These are phyloP conservation scores for Chionis minor DNA, from an alignment of 2,113 vertebrate genomes.

Conservation along the genomic window DNA sequence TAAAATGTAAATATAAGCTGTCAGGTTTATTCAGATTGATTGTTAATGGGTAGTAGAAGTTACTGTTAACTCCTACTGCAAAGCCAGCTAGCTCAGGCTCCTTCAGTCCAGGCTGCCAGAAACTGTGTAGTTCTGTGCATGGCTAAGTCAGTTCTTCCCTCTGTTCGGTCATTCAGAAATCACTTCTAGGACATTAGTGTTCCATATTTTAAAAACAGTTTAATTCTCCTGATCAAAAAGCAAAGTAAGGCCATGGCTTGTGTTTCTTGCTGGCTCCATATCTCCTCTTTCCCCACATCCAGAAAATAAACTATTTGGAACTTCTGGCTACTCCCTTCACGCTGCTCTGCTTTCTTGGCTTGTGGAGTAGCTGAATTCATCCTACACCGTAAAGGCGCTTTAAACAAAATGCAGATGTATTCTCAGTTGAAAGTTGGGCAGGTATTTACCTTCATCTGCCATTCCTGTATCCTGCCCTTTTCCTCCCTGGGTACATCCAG, in stretches of 20 bases:
- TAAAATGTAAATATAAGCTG: not conserved
- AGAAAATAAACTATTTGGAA: not conserved
- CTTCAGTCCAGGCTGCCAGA: not conserved
- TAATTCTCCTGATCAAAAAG: not conserved
- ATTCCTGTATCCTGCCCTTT: not conserved
- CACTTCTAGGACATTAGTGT: not conserved
- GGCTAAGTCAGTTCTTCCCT: not conserved
- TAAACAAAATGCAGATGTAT: not conserved
- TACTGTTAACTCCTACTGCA: not conserved
- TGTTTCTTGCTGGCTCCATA: not conserved
- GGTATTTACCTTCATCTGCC: not conserved
- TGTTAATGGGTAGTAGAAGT: not conserved
- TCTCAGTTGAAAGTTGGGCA: not conserved
- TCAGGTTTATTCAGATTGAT: not conserved
- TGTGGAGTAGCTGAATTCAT: not conserved
- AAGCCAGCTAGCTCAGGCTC: not conserved
- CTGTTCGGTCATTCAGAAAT: not conserved
- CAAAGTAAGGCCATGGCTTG: not conserved
- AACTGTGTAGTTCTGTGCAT: accelerated
- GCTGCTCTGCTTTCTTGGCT: not conserved
- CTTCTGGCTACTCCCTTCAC: not conserved
- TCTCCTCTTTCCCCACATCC: not conserved
- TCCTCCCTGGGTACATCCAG: not conserved
- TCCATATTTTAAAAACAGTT: not conserved
- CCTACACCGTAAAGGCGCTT: not conserved